These are phyloP conservation scores for Clitarchus hookeri DNA, from an alignment of 2,888 invertebrate species.

Conservation along the genomic window DNA sequence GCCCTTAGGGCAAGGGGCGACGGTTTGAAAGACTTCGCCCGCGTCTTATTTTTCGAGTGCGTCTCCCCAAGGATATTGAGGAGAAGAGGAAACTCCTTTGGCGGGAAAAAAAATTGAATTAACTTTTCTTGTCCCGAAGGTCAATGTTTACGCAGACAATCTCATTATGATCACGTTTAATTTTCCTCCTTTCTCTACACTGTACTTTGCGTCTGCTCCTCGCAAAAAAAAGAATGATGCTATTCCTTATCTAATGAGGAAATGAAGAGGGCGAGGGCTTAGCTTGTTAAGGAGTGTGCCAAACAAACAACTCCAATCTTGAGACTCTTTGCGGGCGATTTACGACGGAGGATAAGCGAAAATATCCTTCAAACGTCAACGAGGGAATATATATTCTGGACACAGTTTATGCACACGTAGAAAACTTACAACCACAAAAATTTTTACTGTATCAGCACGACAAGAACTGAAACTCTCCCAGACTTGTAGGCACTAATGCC, in stretches of 20 bases:
- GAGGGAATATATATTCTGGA: background rate
- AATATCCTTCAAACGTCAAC: background rate
- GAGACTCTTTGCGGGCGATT: background rate
- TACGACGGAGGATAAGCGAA: background rate
- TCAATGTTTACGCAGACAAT: conserved; percentile 4
- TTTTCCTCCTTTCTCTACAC: background rate
- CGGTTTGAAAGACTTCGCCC: background rate
- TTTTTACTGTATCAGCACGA: too few relatives aligned
- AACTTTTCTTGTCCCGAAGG: background rate
- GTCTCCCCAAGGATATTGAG: background rate
- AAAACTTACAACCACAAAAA: too few relatives aligned
- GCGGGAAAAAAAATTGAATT: background rate
- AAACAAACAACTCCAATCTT: background rate
- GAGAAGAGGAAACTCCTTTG: background rate
- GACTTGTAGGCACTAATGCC: too few relatives aligned
- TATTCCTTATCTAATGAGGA: background rate
- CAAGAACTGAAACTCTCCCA: too few relatives aligned
- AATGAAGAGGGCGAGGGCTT: background rate
- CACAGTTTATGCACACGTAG: background rate
- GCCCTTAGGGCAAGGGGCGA: background rate
- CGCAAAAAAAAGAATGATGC: background rate
- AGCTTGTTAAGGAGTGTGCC: background rate
- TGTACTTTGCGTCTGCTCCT: background rate
- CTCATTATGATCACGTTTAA: background rate
- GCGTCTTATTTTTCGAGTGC: background rate